Base-by-base conservation (phyloP, 2,797 vertebrate species). In the Takifugu rubripes region DNA sequence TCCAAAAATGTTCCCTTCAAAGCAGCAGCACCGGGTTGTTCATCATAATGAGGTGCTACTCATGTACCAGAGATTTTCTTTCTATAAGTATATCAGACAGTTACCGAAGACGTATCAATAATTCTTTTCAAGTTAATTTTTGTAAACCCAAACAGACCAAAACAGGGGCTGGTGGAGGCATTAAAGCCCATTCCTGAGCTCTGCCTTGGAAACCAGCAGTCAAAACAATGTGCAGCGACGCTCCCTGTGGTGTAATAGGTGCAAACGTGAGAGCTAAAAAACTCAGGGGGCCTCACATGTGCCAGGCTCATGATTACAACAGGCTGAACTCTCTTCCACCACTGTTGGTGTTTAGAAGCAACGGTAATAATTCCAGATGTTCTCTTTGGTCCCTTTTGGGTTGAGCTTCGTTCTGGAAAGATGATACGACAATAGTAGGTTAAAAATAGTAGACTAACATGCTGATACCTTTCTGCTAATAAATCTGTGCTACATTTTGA, bases 401-500 rank as follows among this genome's bases (percentile, higher is more conserved):
- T 16, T 21, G 21, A 21, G 42, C 14, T 44, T 44, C 10, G 3
- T n/a, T n/a, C 42, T 15, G 42, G 14, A 45, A 6, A 5, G 43
- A 33, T 7, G 9, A 11, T 10, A 33, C 12, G 12, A 40, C 12
- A 40, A 14, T 40, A 12, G 9, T 40, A 14, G 43, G 2, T 43
- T 43, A n/a, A 43, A 43, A 43, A 43, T 3, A 43, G 3, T 16
- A 43, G 3, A 43, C 3, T n/a, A n/a, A 16, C 42, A 43, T 3
- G 16, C 4, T 43, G 42, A 15, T 6, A 16, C 5, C 5, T 43
- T 16, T 15, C 49, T 57, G 43, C 24, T 49, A 45, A 59, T 54
- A 53, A 59, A 58, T 43, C 16, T 43, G 21, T 50, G 21, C 33
- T 50, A 54, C 43, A 43, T 52, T 75, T 53, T 47, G 31, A 59